Percentiles rank a stretch among this genome's conserved stretches.
phyloP scores from a whole-genome alignment of 1,140 invertebrate species.

The Choristoneura fumiferana region DNA sequence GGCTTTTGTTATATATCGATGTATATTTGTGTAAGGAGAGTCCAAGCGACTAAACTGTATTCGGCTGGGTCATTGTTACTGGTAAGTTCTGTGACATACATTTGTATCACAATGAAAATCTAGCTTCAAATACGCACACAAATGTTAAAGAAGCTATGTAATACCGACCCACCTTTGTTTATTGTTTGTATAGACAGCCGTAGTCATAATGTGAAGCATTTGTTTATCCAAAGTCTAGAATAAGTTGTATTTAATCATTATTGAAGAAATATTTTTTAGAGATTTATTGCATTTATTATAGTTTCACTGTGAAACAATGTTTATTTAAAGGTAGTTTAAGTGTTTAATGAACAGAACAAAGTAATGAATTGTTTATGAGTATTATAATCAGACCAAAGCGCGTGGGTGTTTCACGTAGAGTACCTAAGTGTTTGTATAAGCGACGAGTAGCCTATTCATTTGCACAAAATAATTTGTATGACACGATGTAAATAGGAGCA shows the following conservation, averaged over 20 bases:
- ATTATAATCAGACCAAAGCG: not conserved
- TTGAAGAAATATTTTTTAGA: slow-evolving; percentile 8
- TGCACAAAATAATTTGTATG: not conserved
- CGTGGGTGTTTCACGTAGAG: not conserved
- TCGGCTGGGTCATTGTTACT: too few species aligned
- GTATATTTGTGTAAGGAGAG: too few species aligned
- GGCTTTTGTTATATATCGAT: too few species aligned
- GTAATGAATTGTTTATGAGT: not conserved
- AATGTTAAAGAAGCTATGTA: too few species aligned
- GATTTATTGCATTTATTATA: slow-evolving; percentile 5
- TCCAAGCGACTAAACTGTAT: too few species aligned
- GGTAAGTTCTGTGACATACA: too few species aligned
- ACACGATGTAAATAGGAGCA: too few species aligned
- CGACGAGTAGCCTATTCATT: slow-evolving; percentile 8
- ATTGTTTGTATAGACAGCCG: not conserved
- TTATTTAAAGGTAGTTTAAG: not conserved
- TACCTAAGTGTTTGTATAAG: too few species aligned
- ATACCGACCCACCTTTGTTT: too few species aligned
- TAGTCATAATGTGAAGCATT: slow-evolving; percentile 4
- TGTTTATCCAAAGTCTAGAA: slow-evolving; percentile 3
- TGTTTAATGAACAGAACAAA: not conserved
- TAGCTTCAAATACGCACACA: too few species aligned
- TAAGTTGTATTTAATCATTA: not conserved
- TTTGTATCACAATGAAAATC: too few species aligned
- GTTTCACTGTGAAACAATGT: not conserved